phyloP scores from a whole-genome alignment of 2,797 vertebrate species.

The Serranus cabrilla region DNA sequence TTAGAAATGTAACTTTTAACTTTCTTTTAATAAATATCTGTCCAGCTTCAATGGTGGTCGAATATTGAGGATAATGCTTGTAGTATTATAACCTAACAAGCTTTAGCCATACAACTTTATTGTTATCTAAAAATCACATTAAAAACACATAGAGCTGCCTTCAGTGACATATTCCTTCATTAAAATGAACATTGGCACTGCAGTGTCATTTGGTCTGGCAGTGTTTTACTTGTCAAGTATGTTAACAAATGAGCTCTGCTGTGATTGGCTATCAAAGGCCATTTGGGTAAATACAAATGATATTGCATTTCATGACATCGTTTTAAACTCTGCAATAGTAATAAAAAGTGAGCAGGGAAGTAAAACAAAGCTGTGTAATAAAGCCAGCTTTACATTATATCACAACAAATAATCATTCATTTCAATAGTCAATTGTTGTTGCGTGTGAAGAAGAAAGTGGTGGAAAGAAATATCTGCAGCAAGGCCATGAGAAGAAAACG shows the following conservation, averaged over 20 bases:
- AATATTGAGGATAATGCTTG: background rate
- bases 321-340: background rate
- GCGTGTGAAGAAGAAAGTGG: conserved; percentile 3
- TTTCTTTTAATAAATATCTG: background rate
- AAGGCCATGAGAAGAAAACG: background rate
- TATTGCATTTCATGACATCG: background rate
- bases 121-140: background rate
- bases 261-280: background rate
- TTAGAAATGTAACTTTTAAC: background rate
- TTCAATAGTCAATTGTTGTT: background rate
- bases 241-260: background rate
- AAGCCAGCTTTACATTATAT: background rate
- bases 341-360: background rate
- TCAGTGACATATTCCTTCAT: conserved; percentile 5
- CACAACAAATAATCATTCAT: background rate
- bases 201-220: background rate
- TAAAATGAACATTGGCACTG: conserved; percentile 2
- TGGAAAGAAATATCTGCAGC: conserved; percentile 9
- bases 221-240: background rate
- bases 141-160: conserved; percentile 4
- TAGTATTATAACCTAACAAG: background rate
- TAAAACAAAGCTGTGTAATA: background rate
- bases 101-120: background rate
- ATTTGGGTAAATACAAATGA: background rate
- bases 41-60: background rate